These are phyloP conservation scores for Nasonovia ribisnigri DNA, from an alignment of 2,888 invertebrate genomes.

Conservation along the genomic window DNA sequence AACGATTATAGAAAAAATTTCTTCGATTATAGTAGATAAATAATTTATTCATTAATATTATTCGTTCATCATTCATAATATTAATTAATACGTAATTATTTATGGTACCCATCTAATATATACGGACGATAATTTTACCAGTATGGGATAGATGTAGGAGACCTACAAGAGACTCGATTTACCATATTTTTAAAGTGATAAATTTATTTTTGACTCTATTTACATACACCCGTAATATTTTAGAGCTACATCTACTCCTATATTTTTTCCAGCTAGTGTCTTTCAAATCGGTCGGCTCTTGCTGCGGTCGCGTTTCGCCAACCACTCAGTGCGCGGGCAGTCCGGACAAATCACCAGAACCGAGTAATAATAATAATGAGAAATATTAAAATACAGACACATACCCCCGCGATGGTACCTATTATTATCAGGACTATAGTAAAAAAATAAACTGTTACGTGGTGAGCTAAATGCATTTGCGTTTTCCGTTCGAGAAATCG, in stretches of 20 bases:
- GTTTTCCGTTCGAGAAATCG: not conserved
- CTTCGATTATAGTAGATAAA: not conserved
- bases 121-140: not conserved
- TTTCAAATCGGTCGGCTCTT: not conserved
- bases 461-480: not conserved
- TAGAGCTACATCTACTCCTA: not conserved
- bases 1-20: not conserved
- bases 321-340: not conserved
- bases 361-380: too few species aligned
- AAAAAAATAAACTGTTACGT: not conserved
- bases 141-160: not conserved
- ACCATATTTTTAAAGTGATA: constrained; percentile 67
- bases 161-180: not conserved
- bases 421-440: not conserved
- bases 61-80: too few species aligned
- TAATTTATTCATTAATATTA: too few species aligned
- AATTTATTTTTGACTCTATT: not conserved
- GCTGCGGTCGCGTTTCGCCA: not conserved
- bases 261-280: not conserved
- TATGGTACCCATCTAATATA: too few species aligned
- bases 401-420: not conserved
- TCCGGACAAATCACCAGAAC: not conserved
- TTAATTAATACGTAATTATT: too few species aligned
- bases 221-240: not conserved
- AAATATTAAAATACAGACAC: not conserved